Evolutionary conservation across 2,888 invertebrate species (phyloP).

Genomic region (Zootermopsis nevadensis): DNA sequence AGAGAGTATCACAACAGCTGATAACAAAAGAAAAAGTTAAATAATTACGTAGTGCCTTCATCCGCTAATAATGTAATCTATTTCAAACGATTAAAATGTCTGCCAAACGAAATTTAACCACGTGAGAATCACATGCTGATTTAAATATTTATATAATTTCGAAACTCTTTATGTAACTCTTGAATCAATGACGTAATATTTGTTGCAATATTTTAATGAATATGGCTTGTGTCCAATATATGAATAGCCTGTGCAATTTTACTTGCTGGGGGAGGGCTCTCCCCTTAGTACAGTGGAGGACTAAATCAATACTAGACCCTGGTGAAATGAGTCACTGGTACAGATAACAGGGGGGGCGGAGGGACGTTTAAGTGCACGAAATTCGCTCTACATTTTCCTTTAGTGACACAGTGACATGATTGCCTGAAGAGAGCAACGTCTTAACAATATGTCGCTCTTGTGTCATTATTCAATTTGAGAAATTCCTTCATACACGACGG

Average conservation of each 20-base stretch:
- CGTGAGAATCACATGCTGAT: not conserved
- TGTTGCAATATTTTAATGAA: not conserved
- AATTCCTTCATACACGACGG: not conserved
- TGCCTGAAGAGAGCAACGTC: not conserved
- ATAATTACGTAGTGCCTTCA: not conserved
- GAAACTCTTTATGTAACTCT: too few relatives aligned
- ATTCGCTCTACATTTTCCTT: not conserved
- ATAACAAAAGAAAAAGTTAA: not conserved
- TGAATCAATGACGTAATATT: too few relatives aligned
- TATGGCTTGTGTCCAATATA: not conserved
- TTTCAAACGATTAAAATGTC: not conserved
- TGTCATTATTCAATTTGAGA: not conserved
- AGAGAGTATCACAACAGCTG: not conserved
- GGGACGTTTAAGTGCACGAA: not conserved
- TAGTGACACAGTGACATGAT: not conserved
- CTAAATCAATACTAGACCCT: not conserved
- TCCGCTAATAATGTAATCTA: not conserved
- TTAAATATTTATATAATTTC: too few relatives aligned
- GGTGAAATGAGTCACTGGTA: conserved; percentile 12
- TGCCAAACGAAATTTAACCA: not conserved
- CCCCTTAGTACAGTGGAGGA: not conserved
- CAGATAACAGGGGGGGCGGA: not conserved
- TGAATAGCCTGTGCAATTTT: not conserved
- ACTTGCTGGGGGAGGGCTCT: not conserved
- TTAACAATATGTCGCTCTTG: not conserved